Evolutionary conservation across 2,113 vertebrate genomes (phyloP).

Genomic region (Benitochromis conjunctus): DNA sequence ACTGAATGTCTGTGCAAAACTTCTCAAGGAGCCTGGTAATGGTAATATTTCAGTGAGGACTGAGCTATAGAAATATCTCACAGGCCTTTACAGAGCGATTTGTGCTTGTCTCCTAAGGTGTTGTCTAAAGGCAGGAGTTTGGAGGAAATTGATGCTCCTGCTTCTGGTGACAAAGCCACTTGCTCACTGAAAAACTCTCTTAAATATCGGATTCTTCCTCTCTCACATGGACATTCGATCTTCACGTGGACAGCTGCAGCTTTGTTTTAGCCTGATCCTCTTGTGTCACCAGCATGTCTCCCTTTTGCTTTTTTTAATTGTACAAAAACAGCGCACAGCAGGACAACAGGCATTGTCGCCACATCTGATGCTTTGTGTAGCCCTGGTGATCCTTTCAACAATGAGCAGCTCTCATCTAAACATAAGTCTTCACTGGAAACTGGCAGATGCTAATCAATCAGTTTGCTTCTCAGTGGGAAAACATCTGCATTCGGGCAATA

Average conservation of each 20-base stretch:
- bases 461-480: neutral
- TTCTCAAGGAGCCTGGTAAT: accelerated
- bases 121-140: neutral
- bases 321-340: neutral
- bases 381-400: conserved; percentile 4
- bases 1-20: neutral
- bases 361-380: neutral
- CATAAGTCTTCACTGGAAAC: neutral
- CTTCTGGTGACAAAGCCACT: neutral
- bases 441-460: conserved; percentile 16
- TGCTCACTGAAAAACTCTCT: neutral
- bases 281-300: neutral
- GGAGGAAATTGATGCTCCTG: neutral
- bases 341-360: neutral
- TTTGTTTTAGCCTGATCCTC: neutral
- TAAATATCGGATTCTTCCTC: neutral
- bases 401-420: conserved; percentile 8
- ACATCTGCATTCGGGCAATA: neutral
- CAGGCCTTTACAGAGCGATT: neutral
- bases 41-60: neutral
- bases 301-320: neutral
- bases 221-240: neutral
- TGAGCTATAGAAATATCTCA: accelerated
- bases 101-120: neutral
- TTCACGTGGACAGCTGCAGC: neutral